Percentiles rank a stretch among this genome's conserved stretches.
Evolutionary conservation across 2,888 invertebrate species (phyloP).

Genomic region (Cistogaster globosa): DNA sequence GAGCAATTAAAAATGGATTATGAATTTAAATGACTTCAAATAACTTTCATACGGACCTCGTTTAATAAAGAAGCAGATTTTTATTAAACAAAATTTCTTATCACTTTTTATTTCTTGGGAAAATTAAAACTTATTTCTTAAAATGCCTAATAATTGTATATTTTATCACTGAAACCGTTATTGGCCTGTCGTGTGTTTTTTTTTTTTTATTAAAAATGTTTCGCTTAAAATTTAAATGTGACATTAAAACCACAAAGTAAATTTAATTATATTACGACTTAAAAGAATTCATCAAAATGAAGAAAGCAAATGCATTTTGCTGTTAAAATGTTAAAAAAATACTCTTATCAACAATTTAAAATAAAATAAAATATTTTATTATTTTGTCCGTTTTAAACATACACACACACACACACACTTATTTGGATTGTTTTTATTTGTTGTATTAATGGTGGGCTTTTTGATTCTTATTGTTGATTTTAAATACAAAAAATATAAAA

Average conservation of each 20-base stretch:
- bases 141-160: conserved; percentile 44
- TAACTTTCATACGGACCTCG: too few species aligned
- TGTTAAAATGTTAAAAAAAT: conserved; percentile 25
- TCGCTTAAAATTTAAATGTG: not conserved
- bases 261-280: conserved; percentile 33
- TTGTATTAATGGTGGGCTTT: conserved; percentile 32
- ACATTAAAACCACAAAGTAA: conserved; percentile 56
- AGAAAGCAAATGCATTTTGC: conserved; percentile 39
- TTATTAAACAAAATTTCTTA: conserved; percentile 14
- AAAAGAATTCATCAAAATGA: conserved; percentile 31
- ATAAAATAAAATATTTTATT: conserved; percentile 29
- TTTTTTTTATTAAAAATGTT: conserved; percentile 21
- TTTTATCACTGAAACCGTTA: conserved; percentile 54
- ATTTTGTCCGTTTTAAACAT: conserved; percentile 22
- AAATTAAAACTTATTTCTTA: not conserved
- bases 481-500: conserved; percentile 27
- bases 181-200: conserved; percentile 38
- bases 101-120: conserved; percentile 45
- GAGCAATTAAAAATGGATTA: too few species aligned
- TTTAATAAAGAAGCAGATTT: not conserved
- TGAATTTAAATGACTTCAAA: too few species aligned
- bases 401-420: not conserved
- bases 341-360: conserved; percentile 44
- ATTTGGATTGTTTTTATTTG: not conserved
- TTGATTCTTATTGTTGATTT: conserved; percentile 27